Percentiles rank a stretch among this genome's conserved stretches.
These are phyloP conservation scores for Corbicula japonica DNA, from an alignment of 2,888 invertebrate genomes.

Conservation along the genomic window DNA sequence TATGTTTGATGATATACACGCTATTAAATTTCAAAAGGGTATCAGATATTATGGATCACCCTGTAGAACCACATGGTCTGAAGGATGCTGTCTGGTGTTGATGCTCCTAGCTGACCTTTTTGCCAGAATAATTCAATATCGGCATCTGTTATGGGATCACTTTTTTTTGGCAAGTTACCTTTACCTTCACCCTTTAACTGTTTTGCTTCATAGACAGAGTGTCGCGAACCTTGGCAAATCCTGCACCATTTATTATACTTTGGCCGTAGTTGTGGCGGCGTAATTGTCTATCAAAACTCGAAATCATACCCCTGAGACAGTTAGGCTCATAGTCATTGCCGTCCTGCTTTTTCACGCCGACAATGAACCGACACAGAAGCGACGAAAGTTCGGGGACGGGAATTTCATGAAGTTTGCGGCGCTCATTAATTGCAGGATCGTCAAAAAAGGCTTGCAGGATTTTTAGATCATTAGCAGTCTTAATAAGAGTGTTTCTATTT, in stretches of 20 bases:
- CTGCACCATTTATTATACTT: background rate
- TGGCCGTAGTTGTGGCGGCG: background rate
- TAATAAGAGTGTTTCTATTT: too few relatives aligned
- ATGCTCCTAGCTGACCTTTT: constrained; percentile 29
- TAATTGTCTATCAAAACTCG: constrained; percentile 9
- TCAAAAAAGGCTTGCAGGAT: too few relatives aligned
- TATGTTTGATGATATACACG: too few relatives aligned
- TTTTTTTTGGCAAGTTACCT: constrained; percentile 32
- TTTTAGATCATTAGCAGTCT: too few relatives aligned
- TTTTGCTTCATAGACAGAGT: constrained; percentile 2
- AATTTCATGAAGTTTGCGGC: too few relatives aligned
- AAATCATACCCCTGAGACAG: background rate
- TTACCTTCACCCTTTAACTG: constrained; percentile 17
- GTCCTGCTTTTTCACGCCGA: too few relatives aligned
- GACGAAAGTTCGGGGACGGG: too few relatives aligned
- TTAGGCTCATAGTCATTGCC: too few relatives aligned
- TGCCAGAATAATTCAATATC: constrained; percentile 29
- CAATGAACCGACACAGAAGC: too few relatives aligned
- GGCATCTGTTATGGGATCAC: constrained; percentile 24
- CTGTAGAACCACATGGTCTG: constrained; percentile 45
- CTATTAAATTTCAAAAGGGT: too few relatives aligned
- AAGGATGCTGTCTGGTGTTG: constrained; percentile 35
- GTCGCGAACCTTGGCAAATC: background rate
- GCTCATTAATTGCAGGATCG: too few relatives aligned
- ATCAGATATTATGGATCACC: too few relatives aligned